Percentiles rank a stretch among this genome's conserved stretches.
These are phyloP conservation scores for Steatocranus sp. DNA, from an alignment of 2,797 vertebrate species.

Conservation along the genomic window DNA sequence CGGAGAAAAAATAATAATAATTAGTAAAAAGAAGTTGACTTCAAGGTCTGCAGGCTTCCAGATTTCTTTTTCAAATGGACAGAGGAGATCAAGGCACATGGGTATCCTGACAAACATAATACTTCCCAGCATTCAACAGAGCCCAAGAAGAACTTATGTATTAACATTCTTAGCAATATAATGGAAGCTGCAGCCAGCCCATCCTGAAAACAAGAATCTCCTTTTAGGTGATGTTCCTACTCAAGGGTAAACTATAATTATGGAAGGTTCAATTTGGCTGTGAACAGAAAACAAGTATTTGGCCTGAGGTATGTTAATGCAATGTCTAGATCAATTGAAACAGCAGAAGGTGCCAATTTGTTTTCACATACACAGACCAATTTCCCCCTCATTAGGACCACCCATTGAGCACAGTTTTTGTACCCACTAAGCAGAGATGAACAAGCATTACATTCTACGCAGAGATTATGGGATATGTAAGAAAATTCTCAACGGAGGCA, in stretches of 20 bases:
- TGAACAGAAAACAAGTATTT: constrained; percentile 42
- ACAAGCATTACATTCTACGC: not conserved
- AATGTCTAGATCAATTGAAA: constrained; percentile 31
- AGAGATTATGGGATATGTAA: constrained; percentile 26
- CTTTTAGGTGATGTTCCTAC: constrained; percentile 7
- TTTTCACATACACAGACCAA: constrained; percentile 32
- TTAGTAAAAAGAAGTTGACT: constrained; percentile 27
- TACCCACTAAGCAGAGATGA: not conserved
- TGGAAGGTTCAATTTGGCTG: constrained; percentile 28
- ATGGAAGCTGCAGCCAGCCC: not conserved
- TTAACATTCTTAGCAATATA: not conserved
- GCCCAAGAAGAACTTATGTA: not conserved
- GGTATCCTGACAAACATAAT: not conserved
- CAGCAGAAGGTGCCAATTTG: constrained; percentile 40
- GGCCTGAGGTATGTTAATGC: constrained; percentile 24
- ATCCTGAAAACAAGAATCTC: not conserved
- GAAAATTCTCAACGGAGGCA: constrained; percentile 5
- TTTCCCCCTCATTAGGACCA: constrained; percentile 45
- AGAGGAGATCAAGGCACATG: not conserved
- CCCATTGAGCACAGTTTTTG: constrained; percentile 6
- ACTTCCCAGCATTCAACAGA: not conserved
- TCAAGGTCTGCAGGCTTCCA: constrained; percentile 31
- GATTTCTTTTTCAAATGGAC: constrained; percentile 28
- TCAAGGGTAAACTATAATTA: constrained; percentile 37
- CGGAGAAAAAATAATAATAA: constrained; percentile 14